Evolutionary conservation across 2,888 invertebrate genomes (phyloP).

Genomic region (Neoitamus cyanurus): DNA sequence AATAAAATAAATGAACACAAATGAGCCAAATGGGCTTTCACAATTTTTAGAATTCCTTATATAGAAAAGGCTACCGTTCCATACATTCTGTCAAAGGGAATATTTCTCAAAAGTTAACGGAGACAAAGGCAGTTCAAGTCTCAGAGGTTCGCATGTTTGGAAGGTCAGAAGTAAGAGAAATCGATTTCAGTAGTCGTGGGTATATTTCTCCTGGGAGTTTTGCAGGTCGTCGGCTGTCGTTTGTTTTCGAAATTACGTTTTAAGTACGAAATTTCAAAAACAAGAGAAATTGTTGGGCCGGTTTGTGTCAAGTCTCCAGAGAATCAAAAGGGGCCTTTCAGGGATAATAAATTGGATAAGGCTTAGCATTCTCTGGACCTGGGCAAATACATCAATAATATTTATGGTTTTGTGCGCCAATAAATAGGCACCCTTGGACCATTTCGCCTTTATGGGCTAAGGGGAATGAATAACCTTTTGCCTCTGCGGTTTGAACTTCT

Average conservation of each 20-base stretch:
- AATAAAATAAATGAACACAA: too few species aligned
- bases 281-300: constrained; percentile 15
- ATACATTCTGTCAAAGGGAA: background rate
- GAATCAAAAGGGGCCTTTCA: background rate
- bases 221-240: constrained; percentile 3
- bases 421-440: constrained; percentile 14
- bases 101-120: background rate
- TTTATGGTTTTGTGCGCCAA: constrained; percentile 12
- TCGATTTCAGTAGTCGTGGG: background rate
- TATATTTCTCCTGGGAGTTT: constrained; percentile 15
- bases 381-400: background rate
- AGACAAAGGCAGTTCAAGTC: background rate
- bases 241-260: constrained; percentile 22
- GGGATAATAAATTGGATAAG: constrained; percentile 25
- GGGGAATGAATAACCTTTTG: constrained; percentile 1
- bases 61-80: too few species aligned
- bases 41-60: too few species aligned
- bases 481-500: background rate
- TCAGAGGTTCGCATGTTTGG: background rate
- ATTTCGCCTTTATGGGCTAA: constrained; percentile 3
- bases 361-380: background rate
- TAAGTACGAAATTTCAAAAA: constrained; percentile 22
- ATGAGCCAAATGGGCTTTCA: too few species aligned
- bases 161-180: background rate
- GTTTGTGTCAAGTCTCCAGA: background rate